Evolutionary conservation across 2,113 vertebrate species (phyloP), one percentile per base, ranked within the genome.

Genomic region (Anoura caudifer): DNA sequence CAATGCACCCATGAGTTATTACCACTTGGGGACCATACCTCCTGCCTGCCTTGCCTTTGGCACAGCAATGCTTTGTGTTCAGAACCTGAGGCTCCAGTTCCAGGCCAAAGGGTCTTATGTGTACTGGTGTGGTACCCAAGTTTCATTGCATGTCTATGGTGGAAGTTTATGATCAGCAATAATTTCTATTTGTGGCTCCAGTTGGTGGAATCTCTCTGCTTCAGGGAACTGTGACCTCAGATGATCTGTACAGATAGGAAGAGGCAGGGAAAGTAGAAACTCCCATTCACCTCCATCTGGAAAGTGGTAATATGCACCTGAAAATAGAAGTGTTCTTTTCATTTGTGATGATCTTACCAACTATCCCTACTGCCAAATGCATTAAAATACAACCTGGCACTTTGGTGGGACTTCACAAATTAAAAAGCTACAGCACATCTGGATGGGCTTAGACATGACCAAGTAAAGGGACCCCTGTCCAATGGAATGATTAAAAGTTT

Each of bases 401-500:
- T 93, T 33, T 91, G 81, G 5, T 83, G 11, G 15, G 6, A 90
- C 20, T 85, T 90, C 36, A 45, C 20, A 77, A 31, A 43, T 91
- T 92, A 69, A 63, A 97, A 98, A 89, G 65, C 5, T 52, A 47
- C 38, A 67, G 6, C 59, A 92, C 43, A 65, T 93, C 85, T 95
- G 56, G 90, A 20, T 45, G 96, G 70, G 73, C 94, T 79, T 97
- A 69, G 65, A 20, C 22, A 88, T 1, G 75, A 97, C 95, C 36
- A 97, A 75, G 85, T 63, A 97, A 97, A 95, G 20, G 85, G 47
- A 97, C 11, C 67, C 86, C 43, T 93, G 50, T 59, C 72, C 97
- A 98, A 98, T 96, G 80, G 63, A 98, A 98, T 98, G 96, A 98
- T 98, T 98, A 98, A 98, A 97, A 98, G 94, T 96, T 97, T 98